A percentile compares a stretch with the other conserved stretches of the same genome.
Conservation (phyloP, 2,797 vertebrate genomes). For the Pantherophis vulpinus region DNA sequence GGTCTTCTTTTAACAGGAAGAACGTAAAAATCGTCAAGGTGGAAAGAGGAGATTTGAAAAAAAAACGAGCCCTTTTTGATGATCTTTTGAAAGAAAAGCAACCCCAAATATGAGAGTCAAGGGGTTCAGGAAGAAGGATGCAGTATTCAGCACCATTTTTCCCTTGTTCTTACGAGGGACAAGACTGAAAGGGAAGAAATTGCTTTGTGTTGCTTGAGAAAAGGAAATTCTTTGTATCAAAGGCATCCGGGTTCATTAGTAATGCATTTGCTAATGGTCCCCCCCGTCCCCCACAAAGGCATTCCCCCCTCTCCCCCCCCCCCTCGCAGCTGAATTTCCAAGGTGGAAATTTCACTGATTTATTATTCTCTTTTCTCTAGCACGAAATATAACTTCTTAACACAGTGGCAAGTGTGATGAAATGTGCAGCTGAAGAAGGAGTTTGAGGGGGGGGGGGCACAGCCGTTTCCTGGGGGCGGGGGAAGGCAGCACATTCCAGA, state of each 20-base stretch:
- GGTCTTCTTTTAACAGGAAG: background rate
- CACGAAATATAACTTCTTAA: constrained; percentile 59
- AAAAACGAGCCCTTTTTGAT: background rate
- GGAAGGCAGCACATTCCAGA: no score
- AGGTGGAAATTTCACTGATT: constrained; percentile 63
- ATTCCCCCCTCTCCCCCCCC: constrained; percentile 27
- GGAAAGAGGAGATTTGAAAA: background rate
- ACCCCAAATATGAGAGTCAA: background rate
- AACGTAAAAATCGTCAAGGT: background rate
- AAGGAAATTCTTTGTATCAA: constrained; percentile 55
- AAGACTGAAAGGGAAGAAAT: constrained; percentile 30
- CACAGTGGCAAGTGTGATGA: constrained; percentile 54
- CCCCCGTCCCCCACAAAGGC: background rate
- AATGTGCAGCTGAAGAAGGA: background rate
- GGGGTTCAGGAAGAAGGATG: background rate
- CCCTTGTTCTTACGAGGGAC: constrained; percentile 38
- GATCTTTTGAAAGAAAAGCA: background rate
- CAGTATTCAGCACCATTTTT: constrained; percentile 25
- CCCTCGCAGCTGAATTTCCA: constrained; percentile 40
- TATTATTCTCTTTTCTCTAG: constrained; percentile 70
- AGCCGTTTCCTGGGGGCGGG: no score
- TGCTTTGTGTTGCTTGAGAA: background rate
- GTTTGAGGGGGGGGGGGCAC: no score
- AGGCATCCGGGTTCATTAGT: constrained; percentile 62
- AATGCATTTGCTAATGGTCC: constrained; percentile 49